Evolutionary conservation across 2,888 invertebrate genomes (phyloP).

Genomic region (Micropterix aruncella): DNA sequence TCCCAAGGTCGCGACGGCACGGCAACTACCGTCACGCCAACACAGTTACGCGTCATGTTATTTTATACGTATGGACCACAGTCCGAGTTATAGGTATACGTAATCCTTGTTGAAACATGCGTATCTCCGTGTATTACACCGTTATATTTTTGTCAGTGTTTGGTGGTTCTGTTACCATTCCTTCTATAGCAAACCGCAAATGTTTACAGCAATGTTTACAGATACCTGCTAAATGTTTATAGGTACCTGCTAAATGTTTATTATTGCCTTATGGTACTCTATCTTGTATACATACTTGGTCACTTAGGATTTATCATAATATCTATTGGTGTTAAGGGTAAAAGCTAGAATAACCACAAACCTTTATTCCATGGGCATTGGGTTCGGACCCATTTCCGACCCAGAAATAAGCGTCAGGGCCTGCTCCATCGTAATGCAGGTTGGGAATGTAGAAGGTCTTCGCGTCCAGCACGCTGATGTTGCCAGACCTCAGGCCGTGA

Average conservation of each 20-base stretch:
- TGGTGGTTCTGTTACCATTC: no score
- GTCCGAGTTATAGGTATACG: no score
- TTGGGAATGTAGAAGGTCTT: conserved; percentile 88
- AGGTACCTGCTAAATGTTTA: conserved; percentile 2
- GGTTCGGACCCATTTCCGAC: conserved; percentile 83
- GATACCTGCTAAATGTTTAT: background rate
- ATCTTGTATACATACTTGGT: no score
- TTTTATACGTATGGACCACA: no score
- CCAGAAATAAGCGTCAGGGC: conserved; percentile 89
- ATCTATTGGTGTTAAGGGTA: background rate
- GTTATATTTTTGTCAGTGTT: no score
- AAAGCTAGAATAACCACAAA: conserved; percentile 14
- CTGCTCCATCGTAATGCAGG: conserved; percentile 82
- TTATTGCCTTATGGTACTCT: conserved; percentile 4
- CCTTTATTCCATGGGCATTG: conserved; percentile 67
- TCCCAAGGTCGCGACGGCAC: no score
- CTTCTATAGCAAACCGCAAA: no score
- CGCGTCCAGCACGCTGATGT: conserved; percentile 81
- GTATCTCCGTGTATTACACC: no score
- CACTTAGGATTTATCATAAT: no score
- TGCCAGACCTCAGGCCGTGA: conserved; percentile 80
- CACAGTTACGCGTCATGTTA: no score
- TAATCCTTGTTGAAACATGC: no score
- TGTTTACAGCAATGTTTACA: background rate
- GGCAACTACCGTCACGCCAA: no score